Conservation (phyloP, 2,888 invertebrate species). For the Calameuta pallipes region DNA sequence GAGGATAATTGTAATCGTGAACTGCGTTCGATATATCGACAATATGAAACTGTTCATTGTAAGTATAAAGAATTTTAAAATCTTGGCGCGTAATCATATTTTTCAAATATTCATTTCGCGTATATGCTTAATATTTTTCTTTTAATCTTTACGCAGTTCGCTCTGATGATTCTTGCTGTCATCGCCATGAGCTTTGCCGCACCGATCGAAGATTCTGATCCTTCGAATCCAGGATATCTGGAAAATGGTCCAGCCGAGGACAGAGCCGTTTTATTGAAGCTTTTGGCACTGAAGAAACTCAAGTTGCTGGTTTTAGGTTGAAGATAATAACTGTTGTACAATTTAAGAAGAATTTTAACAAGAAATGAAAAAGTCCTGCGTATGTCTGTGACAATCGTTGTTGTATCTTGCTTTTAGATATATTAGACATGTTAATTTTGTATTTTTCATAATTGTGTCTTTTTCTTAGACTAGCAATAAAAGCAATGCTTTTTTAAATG, state of each 20-base stretch:
- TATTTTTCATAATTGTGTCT: neutral
- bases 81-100: too few relatives aligned
- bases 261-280: conserved; percentile 1
- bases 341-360: neutral
- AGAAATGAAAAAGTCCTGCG: neutral
- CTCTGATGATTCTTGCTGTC: conserved; percentile 5
- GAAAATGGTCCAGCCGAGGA: conserved; percentile 13
- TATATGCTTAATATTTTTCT: neutral
- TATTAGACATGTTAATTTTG: neutral
- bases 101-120: neutral
- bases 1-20: neutral
- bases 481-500: neutral
- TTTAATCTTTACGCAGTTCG: conserved; percentile 5
- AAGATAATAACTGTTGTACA: neutral
- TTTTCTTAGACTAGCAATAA: neutral
- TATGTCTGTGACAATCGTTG: neutral
- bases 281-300: conserved; percentile 6
- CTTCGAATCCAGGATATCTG: conserved; percentile 15
- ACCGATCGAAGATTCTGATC: conserved; percentile 17
- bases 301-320: conserved; percentile 7
- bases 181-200: conserved; percentile 8
- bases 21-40: neutral
- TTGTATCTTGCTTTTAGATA: neutral
- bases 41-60: neutral
- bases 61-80: neutral